phyloP scores from a whole-genome alignment of 2,113 vertebrate species.

The Tetraodon nigroviridis region DNA sequence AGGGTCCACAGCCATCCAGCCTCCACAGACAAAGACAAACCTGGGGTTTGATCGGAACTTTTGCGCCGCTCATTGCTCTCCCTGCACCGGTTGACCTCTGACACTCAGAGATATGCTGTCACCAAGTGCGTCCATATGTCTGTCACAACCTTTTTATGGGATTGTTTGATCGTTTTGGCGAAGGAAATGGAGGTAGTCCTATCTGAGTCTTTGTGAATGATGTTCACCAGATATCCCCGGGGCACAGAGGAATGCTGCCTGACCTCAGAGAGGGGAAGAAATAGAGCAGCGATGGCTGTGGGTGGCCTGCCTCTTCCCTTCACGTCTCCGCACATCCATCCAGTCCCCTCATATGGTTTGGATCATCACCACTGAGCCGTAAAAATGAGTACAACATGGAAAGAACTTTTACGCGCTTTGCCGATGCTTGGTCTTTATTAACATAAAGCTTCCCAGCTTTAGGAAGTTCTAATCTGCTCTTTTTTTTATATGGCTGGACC shows the following conservation, averaged over 20 bases:
- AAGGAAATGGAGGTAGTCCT: constrained; percentile 59
- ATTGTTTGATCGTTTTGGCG: constrained; percentile 53
- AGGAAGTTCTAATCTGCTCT: constrained; percentile 18
- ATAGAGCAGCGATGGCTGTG: constrained; percentile 46
- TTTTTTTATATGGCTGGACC: constrained; percentile 35
- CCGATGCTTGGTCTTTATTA: constrained; percentile 43
- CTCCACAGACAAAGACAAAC: background rate
- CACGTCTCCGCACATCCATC: constrained; percentile 57
- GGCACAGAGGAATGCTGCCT: constrained; percentile 66
- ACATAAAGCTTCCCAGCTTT: constrained; percentile 23
- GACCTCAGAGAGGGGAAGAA: constrained; percentile 50
- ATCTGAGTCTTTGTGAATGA: constrained; percentile 57
- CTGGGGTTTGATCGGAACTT: constrained; percentile 36
- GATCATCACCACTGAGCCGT: constrained; percentile 55
- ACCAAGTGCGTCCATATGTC: constrained; percentile 54
- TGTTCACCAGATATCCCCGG: constrained; percentile 58
- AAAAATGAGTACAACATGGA: constrained; percentile 57
- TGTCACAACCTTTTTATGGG: constrained; percentile 45
- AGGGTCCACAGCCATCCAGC: constrained; percentile 2
- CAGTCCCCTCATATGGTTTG: constrained; percentile 71
- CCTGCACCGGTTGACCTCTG: constrained; percentile 55
- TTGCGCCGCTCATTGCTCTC: constrained; percentile 29
- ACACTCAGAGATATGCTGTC: constrained; percentile 25
- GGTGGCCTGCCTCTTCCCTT: constrained; percentile 63
- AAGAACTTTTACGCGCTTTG: constrained; percentile 24